Evolutionary conservation across 2,797 vertebrate species (phyloP), one percentile per base, ranked within the genome.

Genomic region (Urosaurus nigricauda): DNA sequence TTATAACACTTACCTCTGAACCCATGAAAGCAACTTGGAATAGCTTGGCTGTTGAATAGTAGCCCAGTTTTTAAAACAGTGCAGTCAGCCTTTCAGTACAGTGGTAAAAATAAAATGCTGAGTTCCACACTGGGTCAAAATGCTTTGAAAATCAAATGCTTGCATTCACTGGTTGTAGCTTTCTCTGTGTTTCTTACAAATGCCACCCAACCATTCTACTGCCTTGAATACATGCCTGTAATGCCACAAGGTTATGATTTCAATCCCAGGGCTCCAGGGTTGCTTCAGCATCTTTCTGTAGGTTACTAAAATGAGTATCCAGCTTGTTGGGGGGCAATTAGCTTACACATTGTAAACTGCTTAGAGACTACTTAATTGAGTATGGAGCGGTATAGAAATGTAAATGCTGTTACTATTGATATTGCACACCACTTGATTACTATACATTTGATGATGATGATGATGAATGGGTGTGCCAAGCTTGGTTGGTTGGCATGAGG

Each of bases 1-100:
- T 85, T 89, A 8, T 75, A 29, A 35, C 35, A 16, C 68, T 80
- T 56, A 32, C 29, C 47, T 81, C 60, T 75, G 56, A 81, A 81
- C 35, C 70, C 47, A 40, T 29, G 12, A 35, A 65, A 81, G 21
- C 32, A 80, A 74, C 40, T 85, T 85, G 78, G 43, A 74, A 85
- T 82, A n/a, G 29, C 19, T 75, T 13, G n/a, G 13, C 60, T 32
- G 21, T 73, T 79, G 51, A 79, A 79, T 56, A 71, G 32, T 9
- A 58, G 4, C 21, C 17, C 32, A 8, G 26, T 83, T 83, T 83
- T 70, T 60, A 82, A 83, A 75, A 56, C 56, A 26, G 14, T 21
- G 12, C 37, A 19, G 16, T 80, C 77, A 74, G n/a, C 32, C 63
- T 85, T 85, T 24, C 47, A 73, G 29, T 65, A 5, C 58, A 68